Evolutionary conservation across 2,113 vertebrate genomes (phyloP), one percentile per base, ranked within the genome.

Genomic region (Athene noctua): DNA sequence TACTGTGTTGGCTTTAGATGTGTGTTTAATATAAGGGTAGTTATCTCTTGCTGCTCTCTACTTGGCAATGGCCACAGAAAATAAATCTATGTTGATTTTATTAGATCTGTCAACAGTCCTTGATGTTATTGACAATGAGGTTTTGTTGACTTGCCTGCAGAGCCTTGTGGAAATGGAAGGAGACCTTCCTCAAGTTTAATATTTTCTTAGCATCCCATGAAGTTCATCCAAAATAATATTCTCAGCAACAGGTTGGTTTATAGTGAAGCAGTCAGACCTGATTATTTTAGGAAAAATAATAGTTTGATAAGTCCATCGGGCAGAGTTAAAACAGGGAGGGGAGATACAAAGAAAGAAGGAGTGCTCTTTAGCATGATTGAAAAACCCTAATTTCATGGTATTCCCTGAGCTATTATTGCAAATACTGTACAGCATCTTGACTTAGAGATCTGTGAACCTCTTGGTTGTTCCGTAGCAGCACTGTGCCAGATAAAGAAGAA

Each of bases 31-130:
- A 71, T 14, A 90, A 70, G 58, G 30, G 22, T 79, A 75, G 88
- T 91, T 97, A 88, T 96, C 90, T 93, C 62, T 95, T 91, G 90
- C 83, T 94, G 88, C 95, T 96, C 88, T 96, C 84, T 72, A 6
- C 88, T 96, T 96, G 94, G 95, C 94, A 94, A 62, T 92, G 63
- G 86, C 66, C 72, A 82, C 92, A 91, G 80, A 97, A 97, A 89
- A 94, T 92, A 95, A 96, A 93, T 91, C 82, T 84, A 86, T 93
- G 93, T 94, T 97, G 95, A 97, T 96, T 95, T 94, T 94, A 92
- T 96, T 95, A 91, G 93, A 87, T 95, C 96, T 95, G 94, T 97
- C 97, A 96, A 96, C 93, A 95, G 87, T 94, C 96, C 92, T 95
- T 96, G 96, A 96, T 97, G 89, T 95, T 96, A 90, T 96, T 97